A percentile compares a stretch with the other conserved stretches of the same genome.
Conservation (phyloP, 2,113 vertebrate species). For the Polypterus bichir region DNA sequence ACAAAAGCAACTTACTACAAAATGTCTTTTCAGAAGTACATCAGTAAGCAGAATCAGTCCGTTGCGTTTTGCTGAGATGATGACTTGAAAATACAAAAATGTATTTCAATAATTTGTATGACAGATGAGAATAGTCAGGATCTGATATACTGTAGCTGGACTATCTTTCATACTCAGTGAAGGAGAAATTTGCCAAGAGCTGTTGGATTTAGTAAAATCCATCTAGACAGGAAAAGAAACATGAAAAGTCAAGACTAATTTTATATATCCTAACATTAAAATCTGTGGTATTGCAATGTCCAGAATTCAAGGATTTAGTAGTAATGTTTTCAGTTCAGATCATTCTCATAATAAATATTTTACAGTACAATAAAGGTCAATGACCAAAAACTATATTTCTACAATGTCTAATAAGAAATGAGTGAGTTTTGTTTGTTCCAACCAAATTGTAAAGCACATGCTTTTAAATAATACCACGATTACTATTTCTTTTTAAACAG, state of each 20-base stretch:
- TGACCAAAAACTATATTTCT: too few relatives aligned
- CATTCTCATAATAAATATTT: too few relatives aligned
- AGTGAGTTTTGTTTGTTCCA: too few relatives aligned
- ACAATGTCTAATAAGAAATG: too few relatives aligned
- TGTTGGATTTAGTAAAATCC: neutral
- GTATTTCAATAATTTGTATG: constrained; percentile 3
- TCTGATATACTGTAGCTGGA: constrained; percentile 2
- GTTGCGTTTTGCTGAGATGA: neutral
- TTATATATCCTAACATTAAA: too few relatives aligned
- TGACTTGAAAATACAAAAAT: constrained; percentile 1
- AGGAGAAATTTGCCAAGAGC: constrained; percentile 5
- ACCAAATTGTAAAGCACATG: too few relatives aligned
- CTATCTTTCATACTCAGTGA: constrained; percentile 6
- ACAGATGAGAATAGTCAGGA: constrained; percentile 5
- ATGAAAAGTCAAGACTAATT: neutral
- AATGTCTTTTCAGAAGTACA: neutral
- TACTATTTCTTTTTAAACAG: too few relatives aligned
- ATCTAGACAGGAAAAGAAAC: neutral
- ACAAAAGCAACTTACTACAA: constrained; percentile 1
- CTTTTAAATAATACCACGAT: too few relatives aligned
- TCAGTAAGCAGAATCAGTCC: neutral
- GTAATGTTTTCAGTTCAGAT: too few relatives aligned
- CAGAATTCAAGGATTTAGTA: too few relatives aligned
- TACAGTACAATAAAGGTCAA: too few relatives aligned
- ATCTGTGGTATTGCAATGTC: too few relatives aligned